phyloP scores from a whole-genome alignment of 1,140 invertebrate species.

The Aradophagus sp. region DNA sequence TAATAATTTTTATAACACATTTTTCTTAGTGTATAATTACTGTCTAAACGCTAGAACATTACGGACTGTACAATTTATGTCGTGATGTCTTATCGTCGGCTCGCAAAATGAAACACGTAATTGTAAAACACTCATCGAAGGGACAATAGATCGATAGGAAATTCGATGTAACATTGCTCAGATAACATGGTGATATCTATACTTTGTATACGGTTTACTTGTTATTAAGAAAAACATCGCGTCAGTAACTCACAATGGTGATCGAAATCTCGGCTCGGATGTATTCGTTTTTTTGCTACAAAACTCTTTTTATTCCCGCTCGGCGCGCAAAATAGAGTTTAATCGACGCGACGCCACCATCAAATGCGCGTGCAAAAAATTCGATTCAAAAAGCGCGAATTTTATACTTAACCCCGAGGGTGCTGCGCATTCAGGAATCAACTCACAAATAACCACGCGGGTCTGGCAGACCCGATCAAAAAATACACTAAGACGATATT shows the following conservation, averaged over 20 bases:
- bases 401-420: too few relatives aligned
- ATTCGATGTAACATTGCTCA: conserved; percentile 49
- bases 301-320: background rate
- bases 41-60: conserved; percentile 39
- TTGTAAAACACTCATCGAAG: conserved; percentile 46
- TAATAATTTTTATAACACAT: too few relatives aligned
- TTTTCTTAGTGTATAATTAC: too few relatives aligned
- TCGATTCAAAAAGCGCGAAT: conserved; percentile 1
- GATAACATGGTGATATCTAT: conserved; percentile 51
- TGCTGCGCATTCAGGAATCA: too few relatives aligned
- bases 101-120: conserved; percentile 40
- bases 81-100: conserved; percentile 31
- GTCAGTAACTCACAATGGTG: conserved; percentile 47
- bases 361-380: conserved; percentile 1
- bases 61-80: conserved; percentile 37
- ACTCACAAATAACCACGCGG: too few relatives aligned
- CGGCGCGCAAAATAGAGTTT: background rate
- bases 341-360: conserved; percentile 1
- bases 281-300: conserved; percentile 9
- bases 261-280: conserved; percentile 45
- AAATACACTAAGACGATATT: too few relatives aligned
- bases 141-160: conserved; percentile 44
- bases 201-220: conserved; percentile 41
- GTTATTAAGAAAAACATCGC: conserved; percentile 40
- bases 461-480: too few relatives aligned